A percentile compares a stretch with the other conserved stretches of the same genome.
These are phyloP conservation scores for Picus viridis DNA, from an alignment of 2,797 vertebrate genomes.

Conservation along the genomic window DNA sequence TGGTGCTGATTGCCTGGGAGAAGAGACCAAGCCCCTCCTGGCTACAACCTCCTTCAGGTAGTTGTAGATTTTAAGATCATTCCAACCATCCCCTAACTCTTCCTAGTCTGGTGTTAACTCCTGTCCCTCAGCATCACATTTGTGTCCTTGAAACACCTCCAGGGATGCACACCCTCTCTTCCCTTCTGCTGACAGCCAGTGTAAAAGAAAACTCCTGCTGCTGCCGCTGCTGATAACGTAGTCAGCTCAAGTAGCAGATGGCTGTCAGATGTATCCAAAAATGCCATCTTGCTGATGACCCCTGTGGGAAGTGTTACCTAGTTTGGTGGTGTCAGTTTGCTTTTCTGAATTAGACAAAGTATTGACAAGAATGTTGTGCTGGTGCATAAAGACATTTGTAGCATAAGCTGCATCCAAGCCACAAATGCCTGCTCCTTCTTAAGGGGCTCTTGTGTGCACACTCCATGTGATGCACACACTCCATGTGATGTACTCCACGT, in stretches of 20 bases:
- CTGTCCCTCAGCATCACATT: too few species aligned
- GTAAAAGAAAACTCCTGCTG: not conserved
- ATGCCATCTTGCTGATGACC: constrained; percentile 10
- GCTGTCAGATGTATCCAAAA: not conserved
- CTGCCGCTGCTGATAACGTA: not conserved
- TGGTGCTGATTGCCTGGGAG: too few species aligned
- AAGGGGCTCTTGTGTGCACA: not conserved
- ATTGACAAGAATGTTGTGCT: not conserved
- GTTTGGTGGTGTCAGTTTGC: not conserved
- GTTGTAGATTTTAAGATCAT: too few species aligned
- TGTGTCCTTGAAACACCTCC: not conserved
- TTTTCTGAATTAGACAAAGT: not conserved
- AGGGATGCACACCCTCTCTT: not conserved
- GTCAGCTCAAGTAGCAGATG: not conserved
- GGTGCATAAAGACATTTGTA: not conserved
- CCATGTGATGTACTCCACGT: too few species aligned
- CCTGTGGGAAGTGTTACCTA: not conserved
- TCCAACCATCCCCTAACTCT: too few species aligned
- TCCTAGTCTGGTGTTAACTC: too few species aligned
- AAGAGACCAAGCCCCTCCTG: too few species aligned
- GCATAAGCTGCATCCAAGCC: not conserved
- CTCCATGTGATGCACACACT: not conserved
- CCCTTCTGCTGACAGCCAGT: not conserved
- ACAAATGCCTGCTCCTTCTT: not conserved
- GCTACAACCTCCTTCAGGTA: too few species aligned